Evolutionary conservation across 2,113 vertebrate species (phyloP), one percentile per base, ranked within the genome.

Genomic region (Apistogramma diplotaenia): DNA sequence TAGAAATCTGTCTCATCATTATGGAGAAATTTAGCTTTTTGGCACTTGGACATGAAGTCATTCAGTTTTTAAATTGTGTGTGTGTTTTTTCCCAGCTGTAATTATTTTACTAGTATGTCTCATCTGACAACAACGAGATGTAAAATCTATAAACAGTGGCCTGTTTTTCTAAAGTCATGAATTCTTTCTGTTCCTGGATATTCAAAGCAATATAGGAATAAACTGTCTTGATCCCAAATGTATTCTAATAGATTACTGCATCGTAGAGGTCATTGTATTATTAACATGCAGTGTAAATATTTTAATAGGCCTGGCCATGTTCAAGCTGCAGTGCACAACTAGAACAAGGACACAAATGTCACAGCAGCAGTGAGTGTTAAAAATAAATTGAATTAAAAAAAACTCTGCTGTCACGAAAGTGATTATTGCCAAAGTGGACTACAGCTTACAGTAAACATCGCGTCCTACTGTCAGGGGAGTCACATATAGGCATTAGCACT

Each of bases 131-230:
- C 11, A 4, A 19, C 8, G 10, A 33, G 29, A 37, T 8, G 8
- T 5, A 9, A 60, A n/a, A 8, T n/a, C 0, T 31, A 27, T 33
- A 27, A 35, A 6, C 35, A 56, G 5, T 15, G n/a, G 11, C 1
- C 0, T 12, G 29, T 33, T 0, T n/a, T 60, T n/a, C 33, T 35
- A 0, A 33, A 33, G 33, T 33, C 18, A 19, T 59, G 4, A 60
- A 46, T n/a, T 0, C 31, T 27, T 0, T 59, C 31, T n/a, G 58
- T 33, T 59, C 29, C 9, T 33, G 57, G 57, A 33, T 6, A 35
- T 33, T 59, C 8, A 29, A 58, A 58, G 57, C 10, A 59, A 59
- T 12, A 60, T 10, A 53, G 51, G 19, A 8, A n/a, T 12, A 35
- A 35, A 60, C 9, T 35, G 18, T 18, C 10, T 1, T 7, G 31